Percentiles rank a stretch among this genome's conserved stretches.
Evolutionary conservation across 37 sponge, comb jelly and placozoan species (phyloP).

Genomic region (Bolinopsis microptera): DNA sequence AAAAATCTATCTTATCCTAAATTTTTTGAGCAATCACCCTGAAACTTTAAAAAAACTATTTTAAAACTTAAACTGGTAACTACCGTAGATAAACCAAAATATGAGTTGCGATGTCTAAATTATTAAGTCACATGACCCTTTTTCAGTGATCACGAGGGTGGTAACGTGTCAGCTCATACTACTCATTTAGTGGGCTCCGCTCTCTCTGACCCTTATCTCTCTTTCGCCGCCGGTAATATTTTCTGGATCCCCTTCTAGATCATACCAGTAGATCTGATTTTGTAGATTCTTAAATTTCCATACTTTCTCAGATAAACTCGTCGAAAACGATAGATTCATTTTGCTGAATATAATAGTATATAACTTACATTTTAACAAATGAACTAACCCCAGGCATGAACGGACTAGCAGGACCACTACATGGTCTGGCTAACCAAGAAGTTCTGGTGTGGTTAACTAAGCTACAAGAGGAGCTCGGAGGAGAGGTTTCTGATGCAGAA

Average conservation of each 20-base stretch:
- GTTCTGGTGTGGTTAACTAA: constrained; percentile 94
- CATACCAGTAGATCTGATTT: no score
- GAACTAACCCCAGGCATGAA: constrained; percentile 72
- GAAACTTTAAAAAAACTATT: no score
- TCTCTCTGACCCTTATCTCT: constrained; percentile 96
- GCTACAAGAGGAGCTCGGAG: constrained; percentile 77
- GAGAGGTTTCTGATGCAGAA: constrained; percentile 80
- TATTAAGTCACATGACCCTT: not conserved
- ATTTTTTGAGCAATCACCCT: no score
- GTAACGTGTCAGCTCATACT: constrained; percentile 96
- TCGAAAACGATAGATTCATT: no score
- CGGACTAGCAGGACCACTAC: constrained; percentile 96
- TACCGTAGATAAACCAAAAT: no score
- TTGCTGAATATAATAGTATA: no score
- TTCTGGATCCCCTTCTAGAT: no score
- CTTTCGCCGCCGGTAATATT: constrained; percentile 79
- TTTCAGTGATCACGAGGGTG: constrained; percentile 92
- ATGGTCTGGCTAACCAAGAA: constrained; percentile 89
- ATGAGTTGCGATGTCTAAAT: no score
- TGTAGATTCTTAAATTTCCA: no score
- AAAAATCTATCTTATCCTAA: no score
- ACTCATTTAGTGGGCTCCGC: constrained; percentile 92
- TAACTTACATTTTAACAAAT: not conserved
- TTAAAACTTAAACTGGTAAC: no score
- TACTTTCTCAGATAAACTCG: no score